Evolutionary conservation across 2,888 invertebrate genomes (phyloP), one percentile per base, ranked within the genome.

Genomic region (Vanessa cardui): DNA sequence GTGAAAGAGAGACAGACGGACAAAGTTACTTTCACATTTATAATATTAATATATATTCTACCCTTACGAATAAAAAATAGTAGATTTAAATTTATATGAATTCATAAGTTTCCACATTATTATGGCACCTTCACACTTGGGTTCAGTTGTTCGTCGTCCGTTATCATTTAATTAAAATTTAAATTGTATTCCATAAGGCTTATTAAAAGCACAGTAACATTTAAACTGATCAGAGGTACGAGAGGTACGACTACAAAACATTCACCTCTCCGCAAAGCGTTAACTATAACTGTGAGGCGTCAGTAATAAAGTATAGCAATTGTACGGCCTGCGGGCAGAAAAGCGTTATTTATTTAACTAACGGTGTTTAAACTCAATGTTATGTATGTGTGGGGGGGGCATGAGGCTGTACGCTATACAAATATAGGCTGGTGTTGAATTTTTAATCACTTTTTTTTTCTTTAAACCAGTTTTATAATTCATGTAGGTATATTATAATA

Each of bases 261-360:
- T 65, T 65, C 54, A 33, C 54, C 54, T 52, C 45, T 52, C 59
- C 59, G 64, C 59, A 60, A 44, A 65, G 54, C 54, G 31, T 33
- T 54, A 54, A 31, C 54, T 54, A 65, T 65, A 65, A 65, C 64
- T 65, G 64, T 65, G 59, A 59, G 59, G 52, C 52, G 59, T 65
- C 64, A 65, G 64, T 52, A 65, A 59, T 65, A 65, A 65, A 65
- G 45, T 65, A 65, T 65, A 59, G 64, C 64, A 52, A 60, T 59
- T 60, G 52, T 54, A 54, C 54, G n/a, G 64, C 64, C 64, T 21
- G 44, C 59, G 64, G 64, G 59, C 44, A 54, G 54, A 65, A 60
- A 65, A 59, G 64, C 64, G 58, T 59, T 65, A 59, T 65, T 65
- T 65, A 59, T 59, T 65, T 59, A 59, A 65, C 45, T 65, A 65